phyloP scores from a whole-genome alignment of 2,113 vertebrate genomes.

The Murina feae region DNA sequence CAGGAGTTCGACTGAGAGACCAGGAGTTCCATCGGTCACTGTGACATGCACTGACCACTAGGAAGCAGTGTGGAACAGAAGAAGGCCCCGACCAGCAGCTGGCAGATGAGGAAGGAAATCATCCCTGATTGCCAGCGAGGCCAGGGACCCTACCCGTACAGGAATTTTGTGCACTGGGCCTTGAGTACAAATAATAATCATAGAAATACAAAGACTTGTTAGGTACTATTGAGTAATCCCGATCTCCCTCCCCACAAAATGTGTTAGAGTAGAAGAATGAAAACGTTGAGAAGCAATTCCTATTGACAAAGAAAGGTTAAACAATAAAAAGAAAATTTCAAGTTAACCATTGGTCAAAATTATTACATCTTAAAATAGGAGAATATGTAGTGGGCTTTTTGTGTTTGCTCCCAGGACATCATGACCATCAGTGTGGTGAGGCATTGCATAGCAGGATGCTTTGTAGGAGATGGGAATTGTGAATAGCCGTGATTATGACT shows the following conservation, averaged over 20 bases:
- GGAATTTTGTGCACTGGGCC: too few species aligned
- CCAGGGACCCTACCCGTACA: too few species aligned
- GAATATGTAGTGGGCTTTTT: not conserved
- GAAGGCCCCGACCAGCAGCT: too few species aligned
- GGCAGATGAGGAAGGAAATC: too few species aligned
- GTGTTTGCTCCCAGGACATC: not conserved
- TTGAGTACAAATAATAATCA: not conserved
- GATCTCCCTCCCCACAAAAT: not conserved
- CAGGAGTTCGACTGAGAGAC: too few species aligned
- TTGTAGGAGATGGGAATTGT: not conserved
- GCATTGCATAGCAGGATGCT: not conserved
- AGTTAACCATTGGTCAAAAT: not conserved
- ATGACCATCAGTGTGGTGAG: not conserved
- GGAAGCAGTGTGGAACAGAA: too few species aligned
- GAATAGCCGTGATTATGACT: not conserved
- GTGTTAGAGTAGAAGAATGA: not conserved
- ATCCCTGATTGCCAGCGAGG: too few species aligned
- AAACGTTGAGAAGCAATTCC: not conserved
- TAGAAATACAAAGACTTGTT: not conserved
- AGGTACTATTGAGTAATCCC: not conserved
- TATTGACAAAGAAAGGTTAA: not conserved
- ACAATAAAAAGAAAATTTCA: not conserved
- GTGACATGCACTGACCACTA: too few species aligned
- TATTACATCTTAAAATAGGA: not conserved
- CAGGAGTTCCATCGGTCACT: too few species aligned